phyloP scores from a whole-genome alignment of 2,797 vertebrate genomes.

The Enteromius thamalakanensis region DNA sequence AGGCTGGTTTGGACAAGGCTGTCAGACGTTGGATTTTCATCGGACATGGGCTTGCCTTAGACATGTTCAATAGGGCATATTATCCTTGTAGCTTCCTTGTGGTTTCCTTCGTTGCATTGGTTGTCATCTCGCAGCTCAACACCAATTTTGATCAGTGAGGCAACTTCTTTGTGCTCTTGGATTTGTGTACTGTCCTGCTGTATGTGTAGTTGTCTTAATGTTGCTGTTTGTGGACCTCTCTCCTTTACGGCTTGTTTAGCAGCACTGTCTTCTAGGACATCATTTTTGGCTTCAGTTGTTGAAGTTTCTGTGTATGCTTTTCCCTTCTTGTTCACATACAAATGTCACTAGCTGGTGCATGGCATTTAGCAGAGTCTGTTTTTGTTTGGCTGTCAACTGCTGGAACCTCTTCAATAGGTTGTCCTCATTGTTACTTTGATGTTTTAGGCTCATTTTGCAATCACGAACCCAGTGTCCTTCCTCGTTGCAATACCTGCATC shows the following conservation, averaged over 20 bases:
- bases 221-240: neutral
- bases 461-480: neutral
- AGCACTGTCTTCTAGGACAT: neutral
- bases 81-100: no score
- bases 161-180: neutral
- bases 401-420: neutral
- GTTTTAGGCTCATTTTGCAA: neutral
- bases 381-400: neutral
- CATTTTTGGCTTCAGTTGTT: neutral
- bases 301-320: neutral
- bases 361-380: neutral
- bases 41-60: neutral
- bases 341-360: neutral
- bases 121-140: neutral
- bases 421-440: neutral
- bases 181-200: neutral
- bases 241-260: neutral
- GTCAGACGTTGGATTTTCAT: no score
- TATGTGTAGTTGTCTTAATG: neutral
- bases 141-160: neutral
- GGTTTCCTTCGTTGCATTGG: neutral
- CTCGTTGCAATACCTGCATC: neutral
- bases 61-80: neutral
- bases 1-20: no score
- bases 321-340: neutral